Base-by-base conservation (phyloP, 1,140 invertebrate genomes). In the Diorhabda elongata region DNA sequence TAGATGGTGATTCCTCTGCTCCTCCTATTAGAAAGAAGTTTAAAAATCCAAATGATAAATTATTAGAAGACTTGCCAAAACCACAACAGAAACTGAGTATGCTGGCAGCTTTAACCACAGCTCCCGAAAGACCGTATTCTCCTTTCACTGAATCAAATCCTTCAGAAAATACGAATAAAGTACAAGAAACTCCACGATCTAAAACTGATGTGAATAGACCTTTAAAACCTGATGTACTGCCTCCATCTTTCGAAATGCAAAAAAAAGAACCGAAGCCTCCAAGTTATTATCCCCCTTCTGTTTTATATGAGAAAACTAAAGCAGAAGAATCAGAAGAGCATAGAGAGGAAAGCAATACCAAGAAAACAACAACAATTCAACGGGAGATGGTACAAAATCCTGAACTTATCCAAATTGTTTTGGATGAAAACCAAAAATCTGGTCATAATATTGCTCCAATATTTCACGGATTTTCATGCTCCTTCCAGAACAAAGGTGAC, bases 61-160 rank as follows among this genome's bases (percentile, higher is more conserved):
- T 79, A 42, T 66, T 81, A 9, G 75, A 77, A 71, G 84, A 84
- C 69, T 71, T 84, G 66, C 84, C 84, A 52, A 83, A 80, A 66
- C 81, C 83, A 65, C 77, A 81, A 62, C 74, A 81, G 61, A 73
- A 74, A 70, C 74, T 84, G 8, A 78, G 76, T 67, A 78, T 84
- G 68, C 76, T 76, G 70, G 77, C 82, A 59, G 84, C 85, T 56
- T 74, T 85, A 65, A 81, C 80, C 63, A 84, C 83, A n/a, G 84
- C 84, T 57, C 78, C 85, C 5, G 79, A 80, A 9, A 71, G 78
- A 58, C 72, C 80, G 1, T 81, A 75, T 70, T 76, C 78, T 5
- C 77, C 78, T 44, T 64, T 78, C 3, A 58, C 71, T n/a, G 59
- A 8, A 61, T 47, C 66, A 7, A 56, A 60, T 47, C 52, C n/a